Evolutionary conservation across 2,888 invertebrate species (phyloP).

Genomic region (Xestia sexstrigata): DNA sequence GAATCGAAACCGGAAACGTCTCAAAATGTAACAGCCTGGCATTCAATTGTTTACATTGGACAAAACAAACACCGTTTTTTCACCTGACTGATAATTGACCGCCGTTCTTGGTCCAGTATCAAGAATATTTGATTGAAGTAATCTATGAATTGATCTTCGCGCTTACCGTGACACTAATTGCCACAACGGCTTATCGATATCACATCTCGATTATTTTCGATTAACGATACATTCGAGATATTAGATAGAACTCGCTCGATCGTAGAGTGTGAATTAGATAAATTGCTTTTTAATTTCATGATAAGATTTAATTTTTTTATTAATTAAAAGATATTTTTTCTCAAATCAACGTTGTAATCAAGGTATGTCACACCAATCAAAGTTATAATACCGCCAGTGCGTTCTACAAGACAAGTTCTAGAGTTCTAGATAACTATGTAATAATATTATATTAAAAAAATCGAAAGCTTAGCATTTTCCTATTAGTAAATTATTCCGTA

Average conservation of each 20-base stretch:
- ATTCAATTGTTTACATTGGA: slow-evolving; percentile 59
- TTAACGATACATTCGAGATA: slow-evolving; percentile 73
- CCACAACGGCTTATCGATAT: slow-evolving; percentile 78
- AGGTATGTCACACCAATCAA: not conserved
- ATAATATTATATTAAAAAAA: not conserved
- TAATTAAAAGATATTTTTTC: not conserved
- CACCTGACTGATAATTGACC: slow-evolving; percentile 39
- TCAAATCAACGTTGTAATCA: not conserved
- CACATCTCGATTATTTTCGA: slow-evolving; percentile 67
- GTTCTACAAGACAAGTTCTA: not conserved
- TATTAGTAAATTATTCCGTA: not conserved
- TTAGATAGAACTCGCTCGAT: slow-evolving; percentile 48
- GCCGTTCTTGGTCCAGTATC: slow-evolving; percentile 69
- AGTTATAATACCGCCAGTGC: not conserved
- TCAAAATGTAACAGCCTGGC: slow-evolving; percentile 52
- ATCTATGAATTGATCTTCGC: slow-evolving; percentile 80
- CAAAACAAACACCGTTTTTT: slow-evolving; percentile 56
- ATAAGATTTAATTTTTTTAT: slow-evolving; percentile 10
- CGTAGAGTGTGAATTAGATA: slow-evolving; percentile 63
- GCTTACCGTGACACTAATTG: slow-evolving; percentile 85
- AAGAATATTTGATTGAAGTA: slow-evolving; percentile 80
- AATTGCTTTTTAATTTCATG: slow-evolving; percentile 54
- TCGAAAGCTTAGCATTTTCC: not conserved
- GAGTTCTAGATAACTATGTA: not conserved
- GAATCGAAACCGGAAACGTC: slow-evolving; percentile 54